Evolutionary conservation across 2,797 vertebrate species (phyloP).

Genomic region (Poecile montanus): DNA sequence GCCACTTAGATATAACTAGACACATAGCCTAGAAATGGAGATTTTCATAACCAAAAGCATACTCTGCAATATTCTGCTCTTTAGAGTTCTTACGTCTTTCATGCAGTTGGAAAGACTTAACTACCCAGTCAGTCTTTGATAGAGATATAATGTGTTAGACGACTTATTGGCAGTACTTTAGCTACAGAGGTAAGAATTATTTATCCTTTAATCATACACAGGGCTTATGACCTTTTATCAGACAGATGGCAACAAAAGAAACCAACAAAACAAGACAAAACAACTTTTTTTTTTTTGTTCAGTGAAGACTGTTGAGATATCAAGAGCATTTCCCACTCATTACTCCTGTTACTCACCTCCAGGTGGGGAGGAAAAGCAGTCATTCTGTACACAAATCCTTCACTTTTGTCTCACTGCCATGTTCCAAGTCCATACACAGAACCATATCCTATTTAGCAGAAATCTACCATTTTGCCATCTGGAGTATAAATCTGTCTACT

Average conservation of each 20-base stretch:
- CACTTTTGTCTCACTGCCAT: neutral
- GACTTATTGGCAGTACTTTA: neutral
- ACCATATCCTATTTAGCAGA: neutral
- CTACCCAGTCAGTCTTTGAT: neutral
- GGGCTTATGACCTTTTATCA: neutral
- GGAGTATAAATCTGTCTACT: neutral
- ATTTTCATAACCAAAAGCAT: neutral
- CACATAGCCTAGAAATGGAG: neutral
- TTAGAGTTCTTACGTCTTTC: neutral
- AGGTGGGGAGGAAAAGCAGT: neutral
- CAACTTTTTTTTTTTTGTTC: neutral
- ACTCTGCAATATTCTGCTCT: neutral
- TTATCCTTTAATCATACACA: neutral
- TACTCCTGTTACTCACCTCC: neutral
- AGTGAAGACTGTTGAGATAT: neutral
- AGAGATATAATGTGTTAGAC: neutral
- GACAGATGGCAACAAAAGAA: neutral
- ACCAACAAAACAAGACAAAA: neutral
- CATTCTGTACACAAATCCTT: neutral
- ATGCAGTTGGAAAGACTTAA: neutral
- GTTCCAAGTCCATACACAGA: neutral
- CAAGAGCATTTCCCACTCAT: neutral
- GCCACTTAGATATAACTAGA: neutral
- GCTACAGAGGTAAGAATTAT: neutral
- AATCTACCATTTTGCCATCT: neutral